Evolutionary conservation across 2,113 vertebrate genomes (phyloP).

Genomic region (Lagenorhynchus albirostris): DNA sequence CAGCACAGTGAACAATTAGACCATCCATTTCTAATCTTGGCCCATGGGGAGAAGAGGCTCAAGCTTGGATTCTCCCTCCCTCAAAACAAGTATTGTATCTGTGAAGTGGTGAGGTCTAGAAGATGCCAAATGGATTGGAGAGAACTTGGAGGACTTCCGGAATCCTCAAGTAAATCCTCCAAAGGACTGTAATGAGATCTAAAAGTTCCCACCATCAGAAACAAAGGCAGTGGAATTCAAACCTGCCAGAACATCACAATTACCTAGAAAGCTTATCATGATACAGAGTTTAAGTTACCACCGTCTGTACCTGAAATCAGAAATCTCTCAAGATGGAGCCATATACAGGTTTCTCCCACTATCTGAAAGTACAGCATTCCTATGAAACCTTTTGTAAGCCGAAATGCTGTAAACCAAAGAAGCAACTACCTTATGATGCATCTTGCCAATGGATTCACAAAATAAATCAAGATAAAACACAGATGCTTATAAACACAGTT

Average conservation of each 20-base stretch:
- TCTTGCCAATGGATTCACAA: background rate
- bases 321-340: background rate
- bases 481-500: background rate
- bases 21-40: background rate
- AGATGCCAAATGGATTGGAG: background rate
- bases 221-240: background rate
- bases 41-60: background rate
- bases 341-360: background rate
- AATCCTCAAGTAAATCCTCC: background rate
- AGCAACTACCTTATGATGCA: background rate
- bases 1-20: background rate
- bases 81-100: background rate
- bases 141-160: background rate
- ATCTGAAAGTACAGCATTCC: background rate
- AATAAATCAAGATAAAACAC: background rate
- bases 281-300: background rate
- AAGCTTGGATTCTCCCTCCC: background rate
- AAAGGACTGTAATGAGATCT: background rate
- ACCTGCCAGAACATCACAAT: background rate
- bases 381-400: background rate
- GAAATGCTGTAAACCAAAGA: background rate
- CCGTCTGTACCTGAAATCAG: background rate
- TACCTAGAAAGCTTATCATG: background rate
- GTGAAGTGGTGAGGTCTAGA: background rate
- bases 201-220: background rate